Percentiles rank a stretch among this genome's conserved stretches.
These are phyloP conservation scores for Epinephelus moara DNA, from an alignment of 2,113 vertebrate species.

Conservation along the genomic window DNA sequence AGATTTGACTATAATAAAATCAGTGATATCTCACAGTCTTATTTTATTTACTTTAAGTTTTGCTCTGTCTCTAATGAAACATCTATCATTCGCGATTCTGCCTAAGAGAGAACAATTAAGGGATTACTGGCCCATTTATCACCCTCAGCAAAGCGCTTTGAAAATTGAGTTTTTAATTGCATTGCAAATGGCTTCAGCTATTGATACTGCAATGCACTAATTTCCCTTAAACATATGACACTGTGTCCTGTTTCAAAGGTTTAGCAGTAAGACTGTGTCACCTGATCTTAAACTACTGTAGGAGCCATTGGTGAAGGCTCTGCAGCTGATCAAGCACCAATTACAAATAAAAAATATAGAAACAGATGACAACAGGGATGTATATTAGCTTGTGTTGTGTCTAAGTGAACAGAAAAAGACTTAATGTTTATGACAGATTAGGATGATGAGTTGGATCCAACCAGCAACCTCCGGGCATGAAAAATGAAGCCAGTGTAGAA, in stretches of 20 bases:
- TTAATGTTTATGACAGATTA: neutral
- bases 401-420: neutral
- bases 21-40: neutral
- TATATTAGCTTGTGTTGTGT: no score
- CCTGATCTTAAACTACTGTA: neutral
- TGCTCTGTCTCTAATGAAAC: constrained; percentile 37
- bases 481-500: no score
- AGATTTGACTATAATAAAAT: constrained; percentile 6
- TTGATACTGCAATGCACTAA: constrained; percentile 68
- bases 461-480: no score
- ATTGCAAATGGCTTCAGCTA: constrained; percentile 75
- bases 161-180: constrained; percentile 85
- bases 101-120: constrained; percentile 76
- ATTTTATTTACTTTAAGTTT: constrained; percentile 63
- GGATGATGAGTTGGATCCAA: neutral
- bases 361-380: neutral
- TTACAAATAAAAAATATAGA: neutral
- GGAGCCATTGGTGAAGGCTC: neutral
- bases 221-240: constrained; percentile 30
- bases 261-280: neutral
- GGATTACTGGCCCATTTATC: constrained; percentile 79
- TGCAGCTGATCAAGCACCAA: neutral
- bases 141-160: constrained; percentile 75
- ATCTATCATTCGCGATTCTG: constrained; percentile 69
- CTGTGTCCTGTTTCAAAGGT: constrained; percentile 19